Base-by-base conservation (phyloP, 1,140 invertebrate genomes). In the Tachypleus tridentatus region DNA sequence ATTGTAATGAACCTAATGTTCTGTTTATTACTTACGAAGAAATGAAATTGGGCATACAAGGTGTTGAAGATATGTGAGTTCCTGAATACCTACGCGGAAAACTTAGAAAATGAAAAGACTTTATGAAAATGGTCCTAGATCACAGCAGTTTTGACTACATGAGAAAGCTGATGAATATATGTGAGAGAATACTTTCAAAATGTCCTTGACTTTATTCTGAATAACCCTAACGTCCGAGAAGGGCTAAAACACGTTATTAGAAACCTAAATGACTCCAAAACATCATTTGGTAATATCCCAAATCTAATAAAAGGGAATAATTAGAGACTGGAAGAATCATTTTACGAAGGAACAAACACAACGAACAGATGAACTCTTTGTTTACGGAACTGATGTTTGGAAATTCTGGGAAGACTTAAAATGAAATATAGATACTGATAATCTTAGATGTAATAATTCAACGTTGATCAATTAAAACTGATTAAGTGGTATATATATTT, bases 251-350 rank as follows among this genome's bases (percentile, higher is more conserved):
- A n/a, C 47, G 7, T 10, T 7, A 8, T 60, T 3, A 8, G 11
- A 9, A 50, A 29, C 9, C 9, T 7, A n/a, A 4, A n/a, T n/a
- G 58, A 48, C 11, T 60, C 49, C n/a, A 60, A 60, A 53, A 60
- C 5, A 4, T 7, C 76, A 61, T 68, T 71, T 47, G 52, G 71
- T 5, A 80, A 80, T 66, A 69, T 80, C 51, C 68, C n/a, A n/a
- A n/a, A n/a, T n/a, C n/a, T n/a, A n/a, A n/a, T n/a, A n/a, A 57
- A 79, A 78, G 74, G 78, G 78, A 29, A 65, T 67, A 49, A 74
- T 79, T 29, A 77, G 79, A 6, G 79, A 80, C 70, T 80, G 79
- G 79, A 77, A 75, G 64, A 74, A 73, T 53, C 73, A 77, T 63
- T 77, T 81, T 63, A 77, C 73, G 10, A 71, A 74, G 10, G 67